Percentiles rank a stretch among this genome's conserved stretches.
Evolutionary conservation across 2,113 vertebrate genomes (phyloP).

Genomic region (Psettodes erumei): DNA sequence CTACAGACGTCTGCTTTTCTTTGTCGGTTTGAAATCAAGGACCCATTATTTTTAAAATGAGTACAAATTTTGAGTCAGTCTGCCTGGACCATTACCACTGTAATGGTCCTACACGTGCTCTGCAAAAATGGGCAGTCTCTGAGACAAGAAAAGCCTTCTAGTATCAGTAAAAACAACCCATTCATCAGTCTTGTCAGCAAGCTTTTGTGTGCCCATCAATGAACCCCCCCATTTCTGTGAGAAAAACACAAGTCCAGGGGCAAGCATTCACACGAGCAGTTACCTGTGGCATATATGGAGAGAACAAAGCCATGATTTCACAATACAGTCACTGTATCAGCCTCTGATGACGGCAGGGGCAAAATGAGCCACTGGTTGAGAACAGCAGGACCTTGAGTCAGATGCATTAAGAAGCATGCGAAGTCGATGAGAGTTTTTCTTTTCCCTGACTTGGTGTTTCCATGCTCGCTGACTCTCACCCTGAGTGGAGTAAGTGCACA

Average conservation of each 20-base stretch:
- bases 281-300: slow-evolving; percentile 26
- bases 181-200: slow-evolving; percentile 17
- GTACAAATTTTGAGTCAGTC: background rate
- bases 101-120: background rate
- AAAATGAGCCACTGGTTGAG: slow-evolving; percentile 26
- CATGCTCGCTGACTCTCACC: slow-evolving; percentile 58
- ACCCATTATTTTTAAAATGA: background rate
- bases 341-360: background rate
- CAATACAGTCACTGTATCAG: slow-evolving; percentile 29
- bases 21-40: background rate
- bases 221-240: background rate
- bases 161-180: slow-evolving; percentile 19
- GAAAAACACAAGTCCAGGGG: background rate
- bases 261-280: background rate
- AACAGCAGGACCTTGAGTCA: slow-evolving; percentile 57
- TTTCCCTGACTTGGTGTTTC: slow-evolving; percentile 74
- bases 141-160: background rate
- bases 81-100: background rate
- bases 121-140: background rate
- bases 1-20: background rate
- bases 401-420: slow-evolving; percentile 47
- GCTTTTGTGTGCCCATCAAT: slow-evolving; percentile 4
- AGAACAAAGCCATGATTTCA: slow-evolving; percentile 31
- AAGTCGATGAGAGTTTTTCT: slow-evolving; percentile 67
- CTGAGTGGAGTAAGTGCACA: slow-evolving; percentile 76